Percentiles rank a stretch among this genome's conserved stretches.
Conservation (phyloP, 2,797 vertebrate species). For the Poeciliopsis infans region DNA sequence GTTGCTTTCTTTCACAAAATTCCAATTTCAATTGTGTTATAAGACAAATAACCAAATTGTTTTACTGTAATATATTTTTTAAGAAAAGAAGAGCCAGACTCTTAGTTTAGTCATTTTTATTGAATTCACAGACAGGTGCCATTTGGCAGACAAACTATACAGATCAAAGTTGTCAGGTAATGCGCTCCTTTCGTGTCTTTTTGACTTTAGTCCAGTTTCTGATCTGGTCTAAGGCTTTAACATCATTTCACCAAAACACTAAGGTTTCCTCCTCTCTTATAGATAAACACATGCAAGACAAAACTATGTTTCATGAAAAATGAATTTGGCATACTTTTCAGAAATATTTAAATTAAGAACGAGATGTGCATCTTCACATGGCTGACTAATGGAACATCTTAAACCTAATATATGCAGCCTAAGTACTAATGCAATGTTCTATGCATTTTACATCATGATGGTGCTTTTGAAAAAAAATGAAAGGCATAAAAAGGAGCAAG, state of each 20-base stretch:
- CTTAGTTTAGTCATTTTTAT: slow-evolving; percentile 32
- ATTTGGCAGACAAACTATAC: slow-evolving; percentile 77
- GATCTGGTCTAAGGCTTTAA: slow-evolving; percentile 80
- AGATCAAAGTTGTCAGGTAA: slow-evolving; percentile 62
- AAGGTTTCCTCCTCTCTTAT: slow-evolving; percentile 53
- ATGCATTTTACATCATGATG: slow-evolving; percentile 9
- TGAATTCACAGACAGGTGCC: slow-evolving; percentile 77
- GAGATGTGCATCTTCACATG: slow-evolving; percentile 1
- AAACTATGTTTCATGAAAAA: slow-evolving; percentile 40
- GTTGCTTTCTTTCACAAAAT: not conserved
- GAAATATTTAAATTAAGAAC: not conserved
- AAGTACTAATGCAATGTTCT: slow-evolving; percentile 12
- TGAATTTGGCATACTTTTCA: slow-evolving; percentile 28
- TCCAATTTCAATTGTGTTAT: not conserved
- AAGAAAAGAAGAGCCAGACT: not conserved
- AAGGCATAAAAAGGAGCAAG: slow-evolving; percentile 23
- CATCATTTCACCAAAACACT: slow-evolving; percentile 72
- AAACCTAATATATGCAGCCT: slow-evolving; percentile 9
- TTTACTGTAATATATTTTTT: not conserved
- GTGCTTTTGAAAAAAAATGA: slow-evolving; percentile 20
- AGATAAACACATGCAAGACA: slow-evolving; percentile 71
- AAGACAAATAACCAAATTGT: not conserved
- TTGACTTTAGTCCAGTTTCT: slow-evolving; percentile 77
- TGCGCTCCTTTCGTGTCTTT: slow-evolving; percentile 49
- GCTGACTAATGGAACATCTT: slow-evolving; percentile 17